Percentiles rank a stretch among this genome's conserved stretches.
These are phyloP conservation scores for Antechinus stuartii DNA, from an alignment of 2,113 vertebrate species.

Conservation along the genomic window DNA sequence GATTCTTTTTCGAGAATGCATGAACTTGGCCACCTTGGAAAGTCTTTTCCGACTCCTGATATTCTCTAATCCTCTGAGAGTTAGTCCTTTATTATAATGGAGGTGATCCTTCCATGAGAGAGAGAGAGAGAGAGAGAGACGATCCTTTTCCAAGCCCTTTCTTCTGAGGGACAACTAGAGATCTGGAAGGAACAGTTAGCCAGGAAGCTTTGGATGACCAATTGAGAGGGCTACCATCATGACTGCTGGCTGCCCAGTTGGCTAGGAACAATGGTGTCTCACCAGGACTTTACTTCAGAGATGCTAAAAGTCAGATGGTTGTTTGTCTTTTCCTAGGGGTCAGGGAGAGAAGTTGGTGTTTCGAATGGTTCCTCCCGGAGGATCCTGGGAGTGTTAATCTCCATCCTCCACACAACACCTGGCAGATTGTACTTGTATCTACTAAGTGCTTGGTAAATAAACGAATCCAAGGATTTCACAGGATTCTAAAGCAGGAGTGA, in stretches of 20 bases:
- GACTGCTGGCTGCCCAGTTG: background rate
- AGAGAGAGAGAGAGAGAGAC: rapidly evolving
- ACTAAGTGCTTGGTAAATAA: background rate
- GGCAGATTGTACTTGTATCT: background rate
- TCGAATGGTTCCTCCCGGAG: background rate
- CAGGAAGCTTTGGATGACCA: background rate
- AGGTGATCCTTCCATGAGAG: background rate
- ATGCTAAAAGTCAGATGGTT: background rate
- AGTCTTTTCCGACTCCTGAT: background rate
- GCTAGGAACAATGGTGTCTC: background rate
- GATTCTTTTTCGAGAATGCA: background rate
- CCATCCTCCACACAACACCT: background rate
- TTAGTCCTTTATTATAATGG: background rate
- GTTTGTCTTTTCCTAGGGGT: background rate
- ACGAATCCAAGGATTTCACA: background rate
- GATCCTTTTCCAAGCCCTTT: background rate
- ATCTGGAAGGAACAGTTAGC: background rate
- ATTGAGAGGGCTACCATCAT: background rate
- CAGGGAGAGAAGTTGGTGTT: background rate
- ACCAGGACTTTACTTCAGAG: background rate
- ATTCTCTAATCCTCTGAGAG: background rate
- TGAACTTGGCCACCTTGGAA: background rate
- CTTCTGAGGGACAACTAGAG: background rate
- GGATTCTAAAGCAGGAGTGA: background rate
- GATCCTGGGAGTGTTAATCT: background rate